Base-by-base conservation (phyloP, 2,888 invertebrate genomes). In the Drosophila lutescens region DNA sequence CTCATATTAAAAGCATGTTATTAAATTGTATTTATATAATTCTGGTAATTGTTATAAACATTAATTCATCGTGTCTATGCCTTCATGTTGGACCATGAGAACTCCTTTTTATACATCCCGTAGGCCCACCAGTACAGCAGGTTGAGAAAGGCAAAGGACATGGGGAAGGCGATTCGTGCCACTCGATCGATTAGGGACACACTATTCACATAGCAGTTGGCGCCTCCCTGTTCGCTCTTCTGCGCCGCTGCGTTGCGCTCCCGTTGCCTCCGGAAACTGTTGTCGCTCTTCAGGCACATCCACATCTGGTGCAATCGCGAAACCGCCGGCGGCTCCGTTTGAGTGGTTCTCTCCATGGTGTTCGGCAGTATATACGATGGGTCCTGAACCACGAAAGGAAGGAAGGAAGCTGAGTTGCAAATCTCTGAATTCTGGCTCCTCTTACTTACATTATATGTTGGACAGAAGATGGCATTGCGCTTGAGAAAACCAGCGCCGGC, bases 101-200 rank as follows among this genome's bases (percentile, higher is more conserved):
- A 91, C 66, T 91, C 91, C 61, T 91, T 91, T 86, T 95, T 96
- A 70, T 95, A 95, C 88, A 95, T 95, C 15, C 96, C 96, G 91
- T 97, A 97, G 40, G 95, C 94, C 91, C 97, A 92, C 98, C 98
- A 98, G 92, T 98, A 98, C 89, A 96, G 95, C 57, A 98, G 92
- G 91, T 98, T 98, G 74, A 98, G 95, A 0, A 97, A 91, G 0
- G 95, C 95, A 90, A 98, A 98, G 0, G 97, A 96, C 12, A 96
- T 95, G 3, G 98, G 98, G 90, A 97, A 97, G 51, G 97, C 93
- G 51, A 97, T 93, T 51, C 98, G 93, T 0, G 98, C 96, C 0
- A 96, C 95, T 80, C 95, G 94, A 92, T 97, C 97, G 85, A 97
- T 97, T 89, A 95, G 93, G 0, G 97, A 97, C 7, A 97, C 97